Evolutionary conservation across 2,113 vertebrate genomes (phyloP), one percentile per base, ranked within the genome.

Genomic region (Pionites leucogaster): DNA sequence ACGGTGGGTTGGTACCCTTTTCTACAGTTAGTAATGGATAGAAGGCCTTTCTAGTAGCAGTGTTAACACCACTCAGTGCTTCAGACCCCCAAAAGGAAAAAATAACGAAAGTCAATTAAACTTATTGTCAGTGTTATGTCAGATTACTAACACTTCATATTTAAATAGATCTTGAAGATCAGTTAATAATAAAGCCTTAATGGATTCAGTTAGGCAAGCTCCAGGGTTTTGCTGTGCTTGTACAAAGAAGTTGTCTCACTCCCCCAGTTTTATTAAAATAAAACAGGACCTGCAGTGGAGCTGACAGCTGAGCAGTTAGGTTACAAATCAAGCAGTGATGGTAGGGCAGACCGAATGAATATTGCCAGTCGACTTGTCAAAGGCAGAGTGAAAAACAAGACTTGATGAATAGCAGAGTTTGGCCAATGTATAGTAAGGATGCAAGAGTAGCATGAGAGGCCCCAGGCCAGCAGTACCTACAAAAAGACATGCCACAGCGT

Each of bases 241-340:
- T 78, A 85, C 49, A 86, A 93, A 91, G 86, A 83, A 69, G 57
- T 67, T 92, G 76, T 90, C 76, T 97, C 65, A 49, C 78, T 90
- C 92, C 67, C 81, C 52, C 52, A 17, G 59, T 69, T 95, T 95
- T 95, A 96, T 97, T 96, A 95, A 96, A 97, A 97, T 91, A 91
- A 96, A 98, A 92, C 5, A 0, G 1, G 2, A 76, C 77, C 91
- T 94, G 44, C 78, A 95, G 79, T 83, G 84, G 65, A 96, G 88
- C 96, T 97, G 96, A 96, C 97, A 97, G 96, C 95, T 92, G 94
- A 96, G 60, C 90, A 84, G 91, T 83, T 88, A 87, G 92, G 95
- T 90, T 97, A 96, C 91, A 95, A 95, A 96, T 95, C 90, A 76
- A 88, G 35, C 90, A 37, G 91, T 50, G 70, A 86, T 69, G 90